These are phyloP conservation scores for Agrypnia vestita DNA, from an alignment of 1,140 invertebrate genomes.

Conservation along the genomic window DNA sequence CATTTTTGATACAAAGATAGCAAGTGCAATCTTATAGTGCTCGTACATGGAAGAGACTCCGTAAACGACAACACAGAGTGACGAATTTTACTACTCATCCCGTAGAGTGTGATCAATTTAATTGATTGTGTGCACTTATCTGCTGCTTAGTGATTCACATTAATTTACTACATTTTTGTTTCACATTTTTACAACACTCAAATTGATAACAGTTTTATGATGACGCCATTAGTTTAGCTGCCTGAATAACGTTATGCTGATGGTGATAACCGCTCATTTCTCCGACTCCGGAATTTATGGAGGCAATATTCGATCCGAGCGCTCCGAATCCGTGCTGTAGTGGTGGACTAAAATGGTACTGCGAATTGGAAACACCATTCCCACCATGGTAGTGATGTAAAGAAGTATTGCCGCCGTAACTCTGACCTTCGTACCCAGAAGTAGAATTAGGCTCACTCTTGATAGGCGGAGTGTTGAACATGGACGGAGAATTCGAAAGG, in stretches of 20 bases:
- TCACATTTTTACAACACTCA: too few species aligned
- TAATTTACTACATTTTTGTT: too few species aligned
- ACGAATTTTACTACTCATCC: too few species aligned
- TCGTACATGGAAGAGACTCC: too few species aligned
- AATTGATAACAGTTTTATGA: conserved; percentile 72
- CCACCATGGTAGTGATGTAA: conserved; percentile 67
- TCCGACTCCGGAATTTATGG: conserved; percentile 64
- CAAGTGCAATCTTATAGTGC: too few species aligned
- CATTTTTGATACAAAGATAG: too few species aligned
- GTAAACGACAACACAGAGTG: too few species aligned
- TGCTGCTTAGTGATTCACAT: too few species aligned
- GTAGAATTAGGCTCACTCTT: conserved; percentile 69
- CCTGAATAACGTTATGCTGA: conserved; percentile 86
- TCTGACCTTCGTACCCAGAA: conserved; percentile 63
- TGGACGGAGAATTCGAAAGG: conserved; percentile 52
- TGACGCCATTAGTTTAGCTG: conserved; percentile 86
- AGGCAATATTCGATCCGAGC: conserved; percentile 56
- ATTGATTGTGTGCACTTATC: too few species aligned
- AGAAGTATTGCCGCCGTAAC: conserved; percentile 63
- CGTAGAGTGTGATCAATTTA: too few species aligned
- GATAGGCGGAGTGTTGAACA: conserved; percentile 63
- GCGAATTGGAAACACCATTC: conserved; percentile 60
- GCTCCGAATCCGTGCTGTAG: conserved; percentile 58
- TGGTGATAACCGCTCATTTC: conserved; percentile 81
- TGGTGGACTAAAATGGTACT: conserved; percentile 58